Evolutionary conservation across 2,797 vertebrate genomes (phyloP).

Genomic region (Chiloscyllium punctatum): DNA sequence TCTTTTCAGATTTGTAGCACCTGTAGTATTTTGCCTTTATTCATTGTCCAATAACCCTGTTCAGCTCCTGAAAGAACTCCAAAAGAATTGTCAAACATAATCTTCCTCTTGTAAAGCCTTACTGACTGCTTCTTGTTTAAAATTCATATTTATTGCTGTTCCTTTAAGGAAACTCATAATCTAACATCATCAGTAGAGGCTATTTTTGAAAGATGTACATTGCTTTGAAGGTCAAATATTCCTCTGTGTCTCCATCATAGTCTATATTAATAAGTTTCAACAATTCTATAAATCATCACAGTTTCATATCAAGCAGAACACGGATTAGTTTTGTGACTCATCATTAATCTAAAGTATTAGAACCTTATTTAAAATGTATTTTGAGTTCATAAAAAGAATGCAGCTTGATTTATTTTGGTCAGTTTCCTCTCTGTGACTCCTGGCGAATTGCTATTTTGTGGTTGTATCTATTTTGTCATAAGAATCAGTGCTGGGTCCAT

Average conservation of each 20-base stretch:
- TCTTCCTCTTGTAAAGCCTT: neutral
- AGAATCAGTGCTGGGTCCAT: too few relatives aligned
- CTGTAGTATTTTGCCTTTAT: neutral
- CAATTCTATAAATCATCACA: slow-evolving; percentile 24
- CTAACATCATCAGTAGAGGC: neutral
- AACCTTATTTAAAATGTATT: slow-evolving; percentile 3
- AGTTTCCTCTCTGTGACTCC: neutral
- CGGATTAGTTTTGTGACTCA: slow-evolving; percentile 25
- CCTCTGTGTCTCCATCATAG: slow-evolving; percentile 14
- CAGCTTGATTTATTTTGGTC: neutral
- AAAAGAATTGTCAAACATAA: too few relatives aligned
- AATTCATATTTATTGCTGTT: neutral
- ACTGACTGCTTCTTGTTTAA: neutral
- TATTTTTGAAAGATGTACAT: neutral
- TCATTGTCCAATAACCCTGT: neutral
- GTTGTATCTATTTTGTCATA: neutral
- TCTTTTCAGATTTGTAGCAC: too few relatives aligned
- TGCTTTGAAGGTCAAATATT: slow-evolving; percentile 28
- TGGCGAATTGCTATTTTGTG: neutral
- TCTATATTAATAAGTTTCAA: neutral
- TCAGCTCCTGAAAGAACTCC: neutral
- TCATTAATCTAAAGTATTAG: slow-evolving; percentile 12
- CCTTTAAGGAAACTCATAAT: neutral
- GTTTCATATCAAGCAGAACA: slow-evolving; percentile 8
- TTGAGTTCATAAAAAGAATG: neutral